Conservation (phyloP, 92 coral and sea anemone species). For the Metridium senile region DNA sequence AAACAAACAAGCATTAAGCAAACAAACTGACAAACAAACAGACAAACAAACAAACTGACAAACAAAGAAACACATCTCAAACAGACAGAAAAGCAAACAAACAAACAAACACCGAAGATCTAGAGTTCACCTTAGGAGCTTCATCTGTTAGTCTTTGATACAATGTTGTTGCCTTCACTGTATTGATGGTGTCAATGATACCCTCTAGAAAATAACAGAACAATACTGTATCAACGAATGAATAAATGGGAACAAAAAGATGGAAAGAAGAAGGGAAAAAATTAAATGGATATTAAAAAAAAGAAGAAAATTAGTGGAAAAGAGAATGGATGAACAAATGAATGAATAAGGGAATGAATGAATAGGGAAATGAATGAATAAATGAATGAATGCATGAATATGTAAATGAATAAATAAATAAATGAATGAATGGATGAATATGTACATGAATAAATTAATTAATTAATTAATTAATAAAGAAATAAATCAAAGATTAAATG, state of each 20-base stretch:
- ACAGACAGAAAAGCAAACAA: neutral
- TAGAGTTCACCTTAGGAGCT: constrained; percentile 24
- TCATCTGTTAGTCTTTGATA: constrained; percentile 1
- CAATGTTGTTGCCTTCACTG: constrained; percentile 20
- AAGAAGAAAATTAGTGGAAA: too few relatives aligned
- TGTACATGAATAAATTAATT: neutral
- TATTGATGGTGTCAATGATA: constrained; percentile 16
- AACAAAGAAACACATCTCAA: neutral
- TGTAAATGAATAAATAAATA: neutral
- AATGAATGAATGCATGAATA: too few relatives aligned
- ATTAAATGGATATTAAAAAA: too few relatives aligned
- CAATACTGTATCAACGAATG: neutral
- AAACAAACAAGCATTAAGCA: too few relatives aligned
- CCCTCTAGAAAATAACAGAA: neutral
- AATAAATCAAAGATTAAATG: neutral
- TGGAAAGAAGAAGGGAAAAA: too few relatives aligned
- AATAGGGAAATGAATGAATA: too few relatives aligned
- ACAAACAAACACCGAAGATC: neutral
- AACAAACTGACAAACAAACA: too few relatives aligned
- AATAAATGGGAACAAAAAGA: too few relatives aligned
- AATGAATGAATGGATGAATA: neutral
- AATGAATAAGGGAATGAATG: too few relatives aligned
- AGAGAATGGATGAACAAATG: too few relatives aligned
- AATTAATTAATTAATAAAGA: too few relatives aligned
- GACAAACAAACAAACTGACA: neutral